Evolutionary conservation across 2,888 invertebrate genomes (phyloP), one percentile per base, ranked within the genome.

Genomic region (Celastrina argiolus): DNA sequence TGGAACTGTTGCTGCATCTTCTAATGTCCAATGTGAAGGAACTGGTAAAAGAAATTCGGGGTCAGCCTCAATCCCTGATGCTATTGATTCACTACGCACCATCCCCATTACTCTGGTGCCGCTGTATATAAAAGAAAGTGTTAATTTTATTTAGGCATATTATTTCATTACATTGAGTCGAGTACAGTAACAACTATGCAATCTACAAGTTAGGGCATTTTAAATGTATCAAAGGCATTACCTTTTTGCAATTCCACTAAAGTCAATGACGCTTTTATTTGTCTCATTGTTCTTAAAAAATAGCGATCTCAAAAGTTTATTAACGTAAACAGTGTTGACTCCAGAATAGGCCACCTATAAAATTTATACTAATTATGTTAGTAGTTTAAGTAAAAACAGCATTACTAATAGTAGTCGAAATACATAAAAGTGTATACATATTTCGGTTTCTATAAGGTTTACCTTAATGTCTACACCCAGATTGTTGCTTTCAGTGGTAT

Each of bases 71-170:
- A 94, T 90, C 42, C 87, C 78, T 5, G 92, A 92, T 2, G 94
- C 91, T 26, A 94, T 79, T 6, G 94, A 92, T 36, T 92, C 86
- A 14, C 73, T 69, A 0, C 77, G 74, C 0, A 93, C 86, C 66
- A 95, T 75, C 6, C 96, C 95, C 94, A 95, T 95, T 2, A 94
- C 88, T 4, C 91, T 85, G 12, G 84, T 78, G 0, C 93, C 93
- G 0, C 91, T 91, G 73, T 31, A 69, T 70, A 34, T 73, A 65
- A 66, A 63, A 36, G 58, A 39, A 59, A n/a, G 2, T 8, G 31
- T 31, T n/a, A 14, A 31, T 31, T 31, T 12, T 45, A 45, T 10
- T 16, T 3, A 18, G 10, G 16, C 0, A 45, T 18, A 18, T 18
- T 16, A 18, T 8, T 45, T 42, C 34, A 3, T 18, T 18, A 45